Evolutionary conservation across 2,888 invertebrate species (phyloP).

Genomic region (Torymus tubicola): DNA sequence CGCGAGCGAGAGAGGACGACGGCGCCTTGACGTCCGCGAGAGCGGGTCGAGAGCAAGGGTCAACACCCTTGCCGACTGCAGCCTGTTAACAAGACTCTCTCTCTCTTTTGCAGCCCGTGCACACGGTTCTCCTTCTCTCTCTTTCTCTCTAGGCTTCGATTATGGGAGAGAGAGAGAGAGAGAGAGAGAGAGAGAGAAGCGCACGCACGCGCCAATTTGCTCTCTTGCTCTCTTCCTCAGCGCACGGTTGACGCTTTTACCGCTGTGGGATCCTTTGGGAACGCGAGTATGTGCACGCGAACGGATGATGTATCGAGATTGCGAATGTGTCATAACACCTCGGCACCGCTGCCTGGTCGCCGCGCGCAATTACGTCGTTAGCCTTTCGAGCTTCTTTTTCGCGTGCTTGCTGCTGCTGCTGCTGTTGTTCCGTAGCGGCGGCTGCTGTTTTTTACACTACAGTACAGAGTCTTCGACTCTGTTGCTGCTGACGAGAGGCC

Average conservation of each 20-base stretch:
- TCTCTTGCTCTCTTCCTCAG: no score
- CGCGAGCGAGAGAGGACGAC: slow-evolving; percentile 47
- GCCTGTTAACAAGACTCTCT: slow-evolving; percentile 56
- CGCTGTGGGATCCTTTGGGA: background rate
- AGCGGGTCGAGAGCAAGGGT: slow-evolving; percentile 63
- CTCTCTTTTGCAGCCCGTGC: slow-evolving; percentile 25
- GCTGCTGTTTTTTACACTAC: background rate
- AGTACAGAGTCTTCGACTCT: background rate
- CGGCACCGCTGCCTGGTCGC: background rate
- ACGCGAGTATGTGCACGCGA: no score
- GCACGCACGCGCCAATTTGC: slow-evolving; percentile 45
- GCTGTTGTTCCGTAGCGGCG: background rate
- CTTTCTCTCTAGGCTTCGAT: slow-evolving; percentile 12
- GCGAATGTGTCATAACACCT: slow-evolving; percentile 43
- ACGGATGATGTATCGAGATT: slow-evolving; percentile 48
- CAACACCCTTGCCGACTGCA: slow-evolving; percentile 65
- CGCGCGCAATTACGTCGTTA: slow-evolving; percentile 39
- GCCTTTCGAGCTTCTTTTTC: slow-evolving; percentile 11
- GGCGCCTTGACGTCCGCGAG: slow-evolving; percentile 43
- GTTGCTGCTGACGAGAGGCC: background rate
- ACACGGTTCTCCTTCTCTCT: background rate
- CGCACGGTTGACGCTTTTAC: slow-evolving; percentile 42
- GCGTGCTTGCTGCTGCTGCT: background rate
- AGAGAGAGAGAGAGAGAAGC: background rate
- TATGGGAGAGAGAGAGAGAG: slow-evolving; percentile 3